Base-by-base conservation (phyloP, 1,140 invertebrate genomes). In the Aphaenogaster floridana region DNA sequence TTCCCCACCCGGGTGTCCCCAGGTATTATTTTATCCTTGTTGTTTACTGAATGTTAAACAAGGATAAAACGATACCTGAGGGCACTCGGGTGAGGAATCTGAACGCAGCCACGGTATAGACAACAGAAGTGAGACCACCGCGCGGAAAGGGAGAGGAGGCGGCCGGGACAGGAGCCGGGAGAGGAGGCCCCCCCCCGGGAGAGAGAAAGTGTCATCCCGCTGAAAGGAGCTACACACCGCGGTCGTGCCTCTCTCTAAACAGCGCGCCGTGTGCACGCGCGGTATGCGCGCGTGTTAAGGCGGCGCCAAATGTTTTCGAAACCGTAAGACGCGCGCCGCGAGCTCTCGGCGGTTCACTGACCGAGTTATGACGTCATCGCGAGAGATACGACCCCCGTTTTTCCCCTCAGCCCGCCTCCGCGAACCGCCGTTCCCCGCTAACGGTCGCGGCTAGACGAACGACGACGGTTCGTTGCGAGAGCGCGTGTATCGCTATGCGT, bases 341-440 rank as follows among this genome's bases (percentile, higher is more conserved):
- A 52, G 64, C 66, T 48, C 80, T 57, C 52, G 50, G 68, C 89
- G 92, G 92, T 93, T 93, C 92, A 93, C 89, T 93, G 92, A 93
- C 92, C 92, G 92, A 93, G 92, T 93, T 93, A 93, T 93, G 92
- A 93, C 92, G 92, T 93, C 92, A 93, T 86, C 88, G 76, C 28
- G 63, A 90, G 72, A 90, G 79, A 79, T 64, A 79, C 77, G 77
- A n/a, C 28, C 42, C 57, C 17, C 28, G 15, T 36, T 84, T 61
- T 45, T 15, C 28, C 15, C 21, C 13, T 11, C 36, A 28, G 28
- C 28, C 3, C 15, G 48, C 7, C 42, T 7, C 17, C 66, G 6
- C 66, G 50, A 80, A 63, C 61, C 66, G 50, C 72, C 28, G 66
- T 59, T 72, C 48, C 48, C 72, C 86, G 72, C 64, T 63, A 74